phyloP scores from a whole-genome alignment of 2,888 invertebrate genomes.

The Beris morrisii region DNA sequence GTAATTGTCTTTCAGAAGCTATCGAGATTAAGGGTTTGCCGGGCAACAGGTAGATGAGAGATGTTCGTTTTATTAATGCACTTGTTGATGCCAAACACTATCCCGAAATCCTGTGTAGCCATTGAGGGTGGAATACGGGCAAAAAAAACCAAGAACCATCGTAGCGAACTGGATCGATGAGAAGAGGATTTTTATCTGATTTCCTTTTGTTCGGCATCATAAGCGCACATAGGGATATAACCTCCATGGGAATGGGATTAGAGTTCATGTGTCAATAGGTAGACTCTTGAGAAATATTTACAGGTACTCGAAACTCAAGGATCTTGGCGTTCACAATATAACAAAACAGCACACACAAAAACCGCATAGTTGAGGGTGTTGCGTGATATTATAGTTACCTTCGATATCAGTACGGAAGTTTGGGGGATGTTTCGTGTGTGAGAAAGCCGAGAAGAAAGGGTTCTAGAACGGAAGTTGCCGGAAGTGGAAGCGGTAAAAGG shows the following conservation, averaged over 20 bases:
- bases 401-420: conserved; percentile 26
- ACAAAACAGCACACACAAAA: conserved; percentile 14
- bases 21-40: conserved; percentile 22
- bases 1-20: conserved; percentile 36
- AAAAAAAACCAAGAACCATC: conserved; percentile 12
- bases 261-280: conserved; percentile 31
- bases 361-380: conserved; percentile 30
- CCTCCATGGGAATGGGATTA: conserved; percentile 28
- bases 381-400: conserved; percentile 24
- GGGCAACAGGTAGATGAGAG: conserved; percentile 25
- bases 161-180: conserved; percentile 27
- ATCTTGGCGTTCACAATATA: conserved; percentile 5
- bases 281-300: conserved; percentile 27
- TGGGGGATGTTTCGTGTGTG: conserved; percentile 13
- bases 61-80: conserved; percentile 10
- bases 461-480: conserved; percentile 19
- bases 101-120: conserved; percentile 9
- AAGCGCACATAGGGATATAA: not conserved
- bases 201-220: conserved; percentile 28
- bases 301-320: conserved; percentile 28
- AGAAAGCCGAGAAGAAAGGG: conserved; percentile 18
- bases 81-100: conserved; percentile 22
- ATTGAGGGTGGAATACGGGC: conserved; percentile 9
- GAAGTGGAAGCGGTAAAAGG: conserved; percentile 27
- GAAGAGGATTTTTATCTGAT: conserved; percentile 26